phyloP scores from a whole-genome alignment of 2,113 vertebrate genomes.

The Morone saxatilis region DNA sequence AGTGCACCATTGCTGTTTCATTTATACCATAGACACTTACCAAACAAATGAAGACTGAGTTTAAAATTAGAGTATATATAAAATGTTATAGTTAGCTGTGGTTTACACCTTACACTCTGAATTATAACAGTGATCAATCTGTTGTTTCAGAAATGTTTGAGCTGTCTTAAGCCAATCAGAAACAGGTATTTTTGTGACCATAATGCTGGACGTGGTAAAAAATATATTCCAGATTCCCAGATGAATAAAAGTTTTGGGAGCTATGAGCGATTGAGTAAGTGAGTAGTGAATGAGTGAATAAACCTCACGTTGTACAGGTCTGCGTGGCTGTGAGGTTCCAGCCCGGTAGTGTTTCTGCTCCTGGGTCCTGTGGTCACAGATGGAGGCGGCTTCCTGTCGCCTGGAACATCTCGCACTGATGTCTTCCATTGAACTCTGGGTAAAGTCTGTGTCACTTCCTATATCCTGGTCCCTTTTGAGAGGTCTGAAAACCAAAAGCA shows the following conservation, averaged over 20 bases:
- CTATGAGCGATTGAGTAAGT: neutral
- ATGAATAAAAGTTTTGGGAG: neutral
- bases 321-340: slow-evolving; percentile 59
- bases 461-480: slow-evolving; percentile 84
- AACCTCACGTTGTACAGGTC: slow-evolving; percentile 70
- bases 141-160: no score
- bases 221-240: rapidly evolving
- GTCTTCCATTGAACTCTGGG: slow-evolving; percentile 87
- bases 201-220: no score
- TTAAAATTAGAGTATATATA: no score
- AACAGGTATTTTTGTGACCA: no score
- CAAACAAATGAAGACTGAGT: no score
- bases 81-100: no score
- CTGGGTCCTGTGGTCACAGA: slow-evolving; percentile 84
- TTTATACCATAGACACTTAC: no score
- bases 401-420: slow-evolving; percentile 73
- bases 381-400: slow-evolving; percentile 75
- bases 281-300: neutral
- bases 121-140: no score
- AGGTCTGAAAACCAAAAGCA: slow-evolving; percentile 74
- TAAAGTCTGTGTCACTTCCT: slow-evolving; percentile 86
- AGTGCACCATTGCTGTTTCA: no score
- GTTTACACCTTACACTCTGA: no score
- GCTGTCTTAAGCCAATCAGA: no score
- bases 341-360: slow-evolving; percentile 84